Conservation (phyloP, 2,888 invertebrate species). For the Tenthredo mesomela region DNA sequence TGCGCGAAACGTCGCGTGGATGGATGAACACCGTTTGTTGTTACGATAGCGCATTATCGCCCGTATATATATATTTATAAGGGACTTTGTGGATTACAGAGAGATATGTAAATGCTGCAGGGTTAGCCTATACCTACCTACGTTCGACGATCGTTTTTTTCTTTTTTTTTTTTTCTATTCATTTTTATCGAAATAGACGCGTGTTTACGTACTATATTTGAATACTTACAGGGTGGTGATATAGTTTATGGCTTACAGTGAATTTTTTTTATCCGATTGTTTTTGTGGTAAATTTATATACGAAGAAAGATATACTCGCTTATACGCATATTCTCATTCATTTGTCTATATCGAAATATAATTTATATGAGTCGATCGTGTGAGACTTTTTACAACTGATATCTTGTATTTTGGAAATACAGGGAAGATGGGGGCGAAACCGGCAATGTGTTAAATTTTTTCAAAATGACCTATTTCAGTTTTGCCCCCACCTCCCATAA, state of each 20-base stretch:
- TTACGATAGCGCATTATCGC: constrained; percentile 45
- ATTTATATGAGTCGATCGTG: too few species aligned
- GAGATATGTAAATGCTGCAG: constrained; percentile 2
- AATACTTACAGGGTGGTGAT: neutral
- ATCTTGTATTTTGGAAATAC: too few species aligned
- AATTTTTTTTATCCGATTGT: too few species aligned
- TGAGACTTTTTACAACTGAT: too few species aligned
- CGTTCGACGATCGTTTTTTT: neutral
- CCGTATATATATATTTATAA: constrained; percentile 36
- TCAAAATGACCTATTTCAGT: too few species aligned
- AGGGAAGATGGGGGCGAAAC: too few species aligned
- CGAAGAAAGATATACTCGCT: too few species aligned
- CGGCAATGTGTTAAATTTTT: too few species aligned
- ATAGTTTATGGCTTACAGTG: too few species aligned
- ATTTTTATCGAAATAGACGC: neutral
- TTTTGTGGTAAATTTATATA: too few species aligned
- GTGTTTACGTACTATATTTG: neutral
- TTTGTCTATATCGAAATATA: neutral
- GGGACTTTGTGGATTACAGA: constrained; percentile 24
- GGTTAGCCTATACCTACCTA: constrained; percentile 1
- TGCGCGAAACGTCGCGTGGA: constrained; percentile 29
- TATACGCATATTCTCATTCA: too few species aligned
- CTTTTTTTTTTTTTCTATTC: neutral
- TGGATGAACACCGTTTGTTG: constrained; percentile 45
- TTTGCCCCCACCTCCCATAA: too few species aligned